phyloP scores from a whole-genome alignment of 2,797 vertebrate genomes.

The Pseudochirops corinnae region DNA sequence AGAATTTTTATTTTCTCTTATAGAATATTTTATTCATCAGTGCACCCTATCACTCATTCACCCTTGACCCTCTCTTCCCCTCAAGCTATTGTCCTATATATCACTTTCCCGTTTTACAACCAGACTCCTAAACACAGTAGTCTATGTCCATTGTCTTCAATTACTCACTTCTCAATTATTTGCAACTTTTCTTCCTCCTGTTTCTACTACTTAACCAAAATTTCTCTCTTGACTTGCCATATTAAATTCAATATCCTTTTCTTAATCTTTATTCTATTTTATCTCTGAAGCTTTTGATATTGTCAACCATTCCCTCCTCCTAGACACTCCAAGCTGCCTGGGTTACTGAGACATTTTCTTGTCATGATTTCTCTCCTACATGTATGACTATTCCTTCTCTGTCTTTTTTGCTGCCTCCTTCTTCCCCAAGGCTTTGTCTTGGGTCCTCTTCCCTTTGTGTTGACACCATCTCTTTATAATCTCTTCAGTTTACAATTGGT shows the following conservation, averaged over 20 bases:
- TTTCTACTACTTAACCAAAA: background rate
- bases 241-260: background rate
- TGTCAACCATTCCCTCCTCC: background rate
- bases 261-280: background rate
- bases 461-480: background rate
- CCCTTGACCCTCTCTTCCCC: background rate
- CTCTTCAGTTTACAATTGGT: background rate
- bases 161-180: background rate
- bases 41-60: background rate
- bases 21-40: slow-evolving; percentile 21
- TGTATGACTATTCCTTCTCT: background rate
- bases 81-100: background rate
- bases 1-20: background rate
- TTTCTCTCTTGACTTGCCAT: background rate
- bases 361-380: background rate
- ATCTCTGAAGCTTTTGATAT: background rate
- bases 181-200: background rate
- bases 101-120: background rate
- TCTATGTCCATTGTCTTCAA: background rate
- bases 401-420: background rate
- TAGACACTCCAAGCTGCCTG: background rate
- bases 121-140: background rate
- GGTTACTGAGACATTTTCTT: background rate
- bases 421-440: background rate
- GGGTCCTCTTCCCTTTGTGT: background rate